Evolutionary conservation across 2,113 vertebrate genomes (phyloP).

Genomic region (Ardeotis arabs): DNA sequence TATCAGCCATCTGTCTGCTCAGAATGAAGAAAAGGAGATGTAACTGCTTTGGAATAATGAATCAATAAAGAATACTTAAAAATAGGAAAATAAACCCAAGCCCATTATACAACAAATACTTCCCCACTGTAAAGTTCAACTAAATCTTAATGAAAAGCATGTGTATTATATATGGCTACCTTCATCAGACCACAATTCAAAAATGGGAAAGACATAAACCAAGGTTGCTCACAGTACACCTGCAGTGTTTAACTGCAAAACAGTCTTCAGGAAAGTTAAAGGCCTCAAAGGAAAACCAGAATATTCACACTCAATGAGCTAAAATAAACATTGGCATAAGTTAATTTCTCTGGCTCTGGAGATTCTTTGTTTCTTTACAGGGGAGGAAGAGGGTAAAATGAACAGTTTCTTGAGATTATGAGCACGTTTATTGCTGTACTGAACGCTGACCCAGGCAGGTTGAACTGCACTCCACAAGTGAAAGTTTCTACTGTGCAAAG

Average conservation of each 20-base stretch:
- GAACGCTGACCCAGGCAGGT: not conserved
- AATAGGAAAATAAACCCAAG: not conserved
- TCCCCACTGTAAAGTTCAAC: not conserved
- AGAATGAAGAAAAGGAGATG: not conserved
- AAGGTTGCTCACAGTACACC: not conserved
- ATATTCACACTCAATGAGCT: not conserved
- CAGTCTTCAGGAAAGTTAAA: not conserved
- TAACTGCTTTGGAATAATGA: not conserved
- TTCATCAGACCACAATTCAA: not conserved
- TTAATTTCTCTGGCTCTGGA: not conserved
- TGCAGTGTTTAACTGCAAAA: not conserved
- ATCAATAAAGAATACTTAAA: not conserved
- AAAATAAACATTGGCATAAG: not conserved
- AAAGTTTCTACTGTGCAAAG: not conserved
- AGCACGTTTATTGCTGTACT: not conserved
- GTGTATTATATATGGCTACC: not conserved
- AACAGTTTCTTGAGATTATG: not conserved
- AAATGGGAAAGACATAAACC: slow-evolving; percentile 22
- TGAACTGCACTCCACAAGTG: not conserved
- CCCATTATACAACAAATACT: not conserved
- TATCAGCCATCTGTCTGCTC: not conserved
- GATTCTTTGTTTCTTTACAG: not conserved
- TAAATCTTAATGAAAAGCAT: not conserved
- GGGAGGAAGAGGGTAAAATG: not conserved
- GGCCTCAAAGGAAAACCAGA: not conserved